Percentiles rank a stretch among this genome's conserved stretches.
Evolutionary conservation across 2,113 vertebrate species (phyloP).

Genomic region (Archilochus colubris): DNA sequence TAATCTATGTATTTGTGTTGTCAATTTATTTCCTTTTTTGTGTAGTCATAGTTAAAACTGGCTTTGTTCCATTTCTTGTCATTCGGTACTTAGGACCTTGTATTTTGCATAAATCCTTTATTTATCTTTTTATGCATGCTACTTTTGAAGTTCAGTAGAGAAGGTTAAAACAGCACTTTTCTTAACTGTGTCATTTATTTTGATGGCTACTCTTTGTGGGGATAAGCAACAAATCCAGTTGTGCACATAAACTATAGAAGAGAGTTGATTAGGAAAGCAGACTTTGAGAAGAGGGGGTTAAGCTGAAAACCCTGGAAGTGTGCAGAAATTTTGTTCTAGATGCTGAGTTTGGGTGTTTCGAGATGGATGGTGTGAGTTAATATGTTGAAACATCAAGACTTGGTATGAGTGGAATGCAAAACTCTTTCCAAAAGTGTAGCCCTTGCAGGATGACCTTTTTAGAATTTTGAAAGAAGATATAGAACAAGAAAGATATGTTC

Average conservation of each 20-base stretch:
- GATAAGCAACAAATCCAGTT: not conserved
- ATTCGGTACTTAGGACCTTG: not conserved
- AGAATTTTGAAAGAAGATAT: not conserved
- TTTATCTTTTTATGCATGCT: not conserved
- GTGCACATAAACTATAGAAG: not conserved
- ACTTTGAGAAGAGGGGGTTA: not conserved
- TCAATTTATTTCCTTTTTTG: constrained; percentile 27
- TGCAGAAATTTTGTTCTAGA: not conserved
- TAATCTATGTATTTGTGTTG: constrained; percentile 26
- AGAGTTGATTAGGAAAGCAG: not conserved
- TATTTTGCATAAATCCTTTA: constrained; percentile 6
- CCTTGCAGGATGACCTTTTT: not conserved
- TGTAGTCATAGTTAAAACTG: not conserved
- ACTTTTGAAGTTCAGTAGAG: not conserved
- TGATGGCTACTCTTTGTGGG: not conserved
- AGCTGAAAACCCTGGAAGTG: not conserved
- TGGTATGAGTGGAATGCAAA: not conserved
- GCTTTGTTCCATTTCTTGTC: not conserved
- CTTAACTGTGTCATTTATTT: not conserved
- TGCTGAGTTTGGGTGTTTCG: not conserved
- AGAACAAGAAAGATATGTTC: not conserved
- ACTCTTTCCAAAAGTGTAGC: not conserved
- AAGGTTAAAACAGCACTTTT: not conserved
- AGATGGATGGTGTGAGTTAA: not conserved
- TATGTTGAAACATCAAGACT: not conserved